Conservation (phyloP, 2,797 vertebrate genomes). For the Parotocinclus haroldoi region DNA sequence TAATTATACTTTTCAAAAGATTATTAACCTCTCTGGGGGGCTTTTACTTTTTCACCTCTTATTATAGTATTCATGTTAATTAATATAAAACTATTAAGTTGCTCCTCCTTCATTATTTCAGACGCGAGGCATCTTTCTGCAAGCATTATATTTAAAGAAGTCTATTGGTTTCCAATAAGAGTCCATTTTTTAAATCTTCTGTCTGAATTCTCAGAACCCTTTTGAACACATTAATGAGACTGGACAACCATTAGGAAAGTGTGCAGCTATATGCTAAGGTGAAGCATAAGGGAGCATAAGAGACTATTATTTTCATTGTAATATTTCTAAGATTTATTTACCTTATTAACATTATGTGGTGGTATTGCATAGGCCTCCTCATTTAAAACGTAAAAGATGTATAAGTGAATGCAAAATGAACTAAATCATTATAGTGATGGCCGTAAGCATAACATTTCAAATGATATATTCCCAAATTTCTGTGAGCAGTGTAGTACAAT, state of each 20-base stretch:
- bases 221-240: no score
- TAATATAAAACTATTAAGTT: slow-evolving; percentile 75
- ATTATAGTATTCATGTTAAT: slow-evolving; percentile 85
- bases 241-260: slow-evolving; percentile 14
- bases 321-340: slow-evolving; percentile 3
- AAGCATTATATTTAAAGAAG: slow-evolving; percentile 5
- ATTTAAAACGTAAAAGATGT: slow-evolving; percentile 1
- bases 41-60: slow-evolving; percentile 64
- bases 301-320: neutral
- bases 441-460: neutral
- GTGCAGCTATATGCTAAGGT: neutral
- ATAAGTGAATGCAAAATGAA: slow-evolving; percentile 13
- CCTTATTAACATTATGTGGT: slow-evolving; percentile 11
- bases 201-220: slow-evolving; percentile 19
- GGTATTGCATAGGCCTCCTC: slow-evolving; percentile 14
- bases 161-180: slow-evolving; percentile 24
- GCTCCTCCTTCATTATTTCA: slow-evolving; percentile 64
- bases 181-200: slow-evolving; percentile 2
- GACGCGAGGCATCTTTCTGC: slow-evolving; percentile 3
- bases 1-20: slow-evolving; percentile 79
- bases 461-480: no score
- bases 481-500: no score
- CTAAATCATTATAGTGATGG: slow-evolving; percentile 13
- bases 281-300: slow-evolving; percentile 7
- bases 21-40: slow-evolving; percentile 82